Base-by-base conservation (phyloP, 2,888 invertebrate genomes). In the Reticulitermes lucifugus region DNA sequence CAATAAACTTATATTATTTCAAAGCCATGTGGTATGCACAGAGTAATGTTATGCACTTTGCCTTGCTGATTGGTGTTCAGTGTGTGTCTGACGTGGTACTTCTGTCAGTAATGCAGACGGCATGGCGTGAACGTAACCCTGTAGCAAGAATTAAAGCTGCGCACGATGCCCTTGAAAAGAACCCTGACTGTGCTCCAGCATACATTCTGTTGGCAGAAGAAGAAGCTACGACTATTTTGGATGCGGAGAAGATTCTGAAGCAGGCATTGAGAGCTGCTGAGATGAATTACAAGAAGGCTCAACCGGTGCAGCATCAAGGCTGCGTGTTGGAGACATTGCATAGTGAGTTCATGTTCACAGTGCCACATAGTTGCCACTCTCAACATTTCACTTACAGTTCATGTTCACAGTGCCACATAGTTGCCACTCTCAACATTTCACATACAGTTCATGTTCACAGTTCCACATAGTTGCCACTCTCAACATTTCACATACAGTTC, bases 161-260 rank as follows among this genome's bases (percentile, higher is more conserved):
- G 0, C 95, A 96, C 88, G 96, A 94, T 89, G 98, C 98, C 0
- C 92, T 98, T 18, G 96, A 96, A 89, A 94, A 95, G 88, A 97
- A 97, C 90, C 93, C 96, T 0, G 98, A 98, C 90, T 99, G 98
- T 92, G 97, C 98, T 0, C 96, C 98, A 46, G 99, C 99, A 41
- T 95, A 98, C 89, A 97, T 99, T 89, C 92, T 99, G 88, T 92
- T 99, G 70, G 99, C 99, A 5, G 99, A 99, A 92, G 99, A 99
- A 91, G 98, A 99, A 91, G 96, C 98, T 59, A 96, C 97, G 86
- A 98, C 98, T 35, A 98, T 99, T 87, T 90, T 94, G 12, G 98
- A 99, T 90, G 95, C 95, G 5, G 97, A 98, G 89, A 96, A 95
- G 89, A 94, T 96, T 87, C 92, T 97, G 51, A 96, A 96, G 89